phyloP scores from a whole-genome alignment of 2,797 vertebrate genomes.

The Pseudochaenichthys georgianus region DNA sequence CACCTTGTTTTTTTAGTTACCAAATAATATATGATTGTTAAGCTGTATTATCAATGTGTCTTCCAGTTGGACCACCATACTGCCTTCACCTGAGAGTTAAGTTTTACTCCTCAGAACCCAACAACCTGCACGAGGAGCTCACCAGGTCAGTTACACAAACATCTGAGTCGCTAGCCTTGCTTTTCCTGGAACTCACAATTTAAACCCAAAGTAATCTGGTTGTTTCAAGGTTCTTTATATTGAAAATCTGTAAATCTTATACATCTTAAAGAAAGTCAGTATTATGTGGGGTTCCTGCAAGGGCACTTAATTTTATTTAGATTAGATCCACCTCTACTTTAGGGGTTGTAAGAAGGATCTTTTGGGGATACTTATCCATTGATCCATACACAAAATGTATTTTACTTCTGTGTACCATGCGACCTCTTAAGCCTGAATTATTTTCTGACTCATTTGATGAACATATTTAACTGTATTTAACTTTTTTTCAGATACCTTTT shows the following conservation, averaged over 20 bases:
- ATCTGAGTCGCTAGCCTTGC: not conserved
- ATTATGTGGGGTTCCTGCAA: too few relatives aligned
- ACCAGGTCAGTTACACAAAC: constrained; percentile 86
- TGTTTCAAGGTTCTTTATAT: not conserved
- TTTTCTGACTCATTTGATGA: not conserved
- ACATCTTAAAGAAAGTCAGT: not conserved
- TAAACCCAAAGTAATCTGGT: not conserved
- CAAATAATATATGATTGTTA: not conserved
- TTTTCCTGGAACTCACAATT: not conserved
- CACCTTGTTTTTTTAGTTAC: not conserved
- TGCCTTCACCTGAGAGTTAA: constrained; percentile 98
- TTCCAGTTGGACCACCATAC: constrained; percentile 95
- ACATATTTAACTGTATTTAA: not conserved
- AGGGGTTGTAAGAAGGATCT: not conserved
- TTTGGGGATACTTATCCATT: not conserved
- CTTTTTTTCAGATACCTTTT: constrained; percentile 92
- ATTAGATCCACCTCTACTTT: not conserved
- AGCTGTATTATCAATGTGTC: not conserved
- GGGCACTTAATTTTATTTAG: too few relatives aligned
- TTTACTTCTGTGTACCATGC: not conserved
- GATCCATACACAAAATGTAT: not conserved
- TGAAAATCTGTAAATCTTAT: not conserved
- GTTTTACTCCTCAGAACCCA: constrained; percentile 98
- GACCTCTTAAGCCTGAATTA: not conserved
- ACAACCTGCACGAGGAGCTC: constrained; percentile 97